Conservation (phyloP, 2,113 vertebrate genomes). For the Gila orcuttii region DNA sequence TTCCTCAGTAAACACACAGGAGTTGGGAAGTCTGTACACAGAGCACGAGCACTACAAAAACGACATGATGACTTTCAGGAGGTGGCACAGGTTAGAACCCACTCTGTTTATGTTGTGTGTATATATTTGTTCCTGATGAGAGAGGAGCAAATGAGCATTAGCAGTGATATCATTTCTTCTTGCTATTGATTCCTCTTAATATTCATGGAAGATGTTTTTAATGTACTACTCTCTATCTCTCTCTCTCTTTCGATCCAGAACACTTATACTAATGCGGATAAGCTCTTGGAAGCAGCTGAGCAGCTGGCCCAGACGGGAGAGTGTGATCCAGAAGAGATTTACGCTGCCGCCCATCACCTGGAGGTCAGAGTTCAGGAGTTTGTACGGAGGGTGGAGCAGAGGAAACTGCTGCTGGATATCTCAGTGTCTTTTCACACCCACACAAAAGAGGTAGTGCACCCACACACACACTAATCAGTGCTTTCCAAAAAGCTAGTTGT, state of each 20-base stretch:
- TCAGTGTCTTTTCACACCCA: slow-evolving; percentile 91
- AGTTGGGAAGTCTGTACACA: slow-evolving; percentile 92
- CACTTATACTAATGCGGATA: slow-evolving; percentile 90
- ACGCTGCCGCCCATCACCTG: slow-evolving; percentile 87
- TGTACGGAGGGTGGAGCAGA: slow-evolving; percentile 86
- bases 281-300: slow-evolving; percentile 88
- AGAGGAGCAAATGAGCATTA: neutral
- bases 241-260: slow-evolving; percentile 72
- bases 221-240: neutral
- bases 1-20: slow-evolving; percentile 97
- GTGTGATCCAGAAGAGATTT: slow-evolving; percentile 92
- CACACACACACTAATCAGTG: neutral
- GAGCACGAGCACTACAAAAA: slow-evolving; percentile 93
- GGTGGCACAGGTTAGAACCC: slow-evolving; percentile 88
- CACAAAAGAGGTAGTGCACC: slow-evolving; percentile 84
- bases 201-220: neutral
- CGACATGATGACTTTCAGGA: slow-evolving; percentile 97
- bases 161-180: neutral
- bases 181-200: neutral
- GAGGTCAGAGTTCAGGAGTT: slow-evolving; percentile 91
- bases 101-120: slow-evolving; percentile 23
- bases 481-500: neutral
- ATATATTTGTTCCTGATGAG: neutral
- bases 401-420: slow-evolving; percentile 89
- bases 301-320: slow-evolving; percentile 90